These are phyloP conservation scores for Neuroscelio doddi DNA, from an alignment of 2,888 invertebrate genomes.

Conservation along the genomic window DNA sequence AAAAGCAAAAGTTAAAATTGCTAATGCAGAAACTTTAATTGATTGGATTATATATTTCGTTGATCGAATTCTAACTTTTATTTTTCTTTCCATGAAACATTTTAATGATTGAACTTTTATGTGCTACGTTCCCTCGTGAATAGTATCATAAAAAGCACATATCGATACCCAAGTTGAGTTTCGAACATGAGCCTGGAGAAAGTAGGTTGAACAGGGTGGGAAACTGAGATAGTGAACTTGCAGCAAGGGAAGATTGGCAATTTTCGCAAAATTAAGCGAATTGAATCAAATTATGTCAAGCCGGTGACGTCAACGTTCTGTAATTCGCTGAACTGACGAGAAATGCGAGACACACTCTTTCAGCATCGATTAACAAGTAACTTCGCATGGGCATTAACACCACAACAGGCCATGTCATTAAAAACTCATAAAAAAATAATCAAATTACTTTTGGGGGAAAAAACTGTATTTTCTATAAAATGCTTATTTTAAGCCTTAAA, in stretches of 20 bases:
- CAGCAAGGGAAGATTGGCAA: slow-evolving; percentile 64
- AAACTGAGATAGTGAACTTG: slow-evolving; percentile 48
- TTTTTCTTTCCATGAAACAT: slow-evolving; percentile 14
- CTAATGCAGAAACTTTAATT: no score
- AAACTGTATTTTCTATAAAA: no score
- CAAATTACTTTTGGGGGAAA: no score
- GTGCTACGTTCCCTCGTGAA: slow-evolving; percentile 1
- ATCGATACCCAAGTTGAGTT: slow-evolving; percentile 7
- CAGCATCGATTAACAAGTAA: slow-evolving; percentile 34
- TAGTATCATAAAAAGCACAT: slow-evolving; percentile 21
- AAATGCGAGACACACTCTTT: slow-evolving; percentile 56
- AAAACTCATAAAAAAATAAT: neutral
- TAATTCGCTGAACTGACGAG: slow-evolving; percentile 69
- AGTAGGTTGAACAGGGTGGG: slow-evolving; percentile 40
- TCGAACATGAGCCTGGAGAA: slow-evolving; percentile 8
- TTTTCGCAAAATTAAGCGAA: slow-evolving; percentile 69
- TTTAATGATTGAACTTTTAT: slow-evolving; percentile 33
- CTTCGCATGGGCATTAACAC: neutral
- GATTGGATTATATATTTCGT: slow-evolving; percentile 20
- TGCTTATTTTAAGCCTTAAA: no score
- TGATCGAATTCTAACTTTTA: neutral
- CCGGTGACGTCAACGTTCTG: slow-evolving; percentile 65
- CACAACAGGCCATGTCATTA: neutral
- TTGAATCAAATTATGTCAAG: slow-evolving; percentile 69
- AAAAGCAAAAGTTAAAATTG: no score